Base-by-base conservation (phyloP, 2,797 vertebrate species). In the Danio aesculapii region DNA sequence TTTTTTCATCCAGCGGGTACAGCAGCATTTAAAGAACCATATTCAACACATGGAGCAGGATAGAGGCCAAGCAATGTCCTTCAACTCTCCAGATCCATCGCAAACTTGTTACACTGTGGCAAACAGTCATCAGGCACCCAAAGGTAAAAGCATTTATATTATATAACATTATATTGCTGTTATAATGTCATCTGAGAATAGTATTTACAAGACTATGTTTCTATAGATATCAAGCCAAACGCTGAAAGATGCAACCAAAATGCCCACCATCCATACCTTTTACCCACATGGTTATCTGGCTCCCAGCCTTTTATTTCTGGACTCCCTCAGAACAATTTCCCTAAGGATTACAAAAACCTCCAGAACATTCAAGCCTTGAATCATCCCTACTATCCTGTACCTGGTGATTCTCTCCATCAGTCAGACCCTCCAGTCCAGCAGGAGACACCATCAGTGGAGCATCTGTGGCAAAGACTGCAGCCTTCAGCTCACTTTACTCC, bases 211-310 rank as follows among this genome's bases (percentile, higher is more conserved):
- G 9, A 9, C 1, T 1, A 5, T 64, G 7, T 63, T 61, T 47
- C 5, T 66, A 64, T 66, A 67, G 63, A 69, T 41, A 78, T 70
- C 19, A 81, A 58, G 47, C 83, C 69, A 66, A 62, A 80, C 43
- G 30, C 17, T 46, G 39, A 53, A 76, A 73, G 74, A 71, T 16
- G 69, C 81, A 71, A 63, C n/a, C 86, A 86, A 81, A 64, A 85
- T 39, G 49, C 10, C 13, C 43, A 59, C 19, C n/a, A 63, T 39
- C 63, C 9, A 12, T 52, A 59, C 43, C 6, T 50, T 9, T 84
- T 58, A n/a, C 46, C 87, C 4, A 84, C 90, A 49, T 89, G 89
- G 90, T 83, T 88, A 84, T 88, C 78, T 50, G 85, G 68, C 8
- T 21, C 57, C 79, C 86, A 78, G 8, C 53, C 75, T 30, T 86